Conservation (phyloP, 2,113 vertebrate species). For the Brachypodius melanocephalos region DNA sequence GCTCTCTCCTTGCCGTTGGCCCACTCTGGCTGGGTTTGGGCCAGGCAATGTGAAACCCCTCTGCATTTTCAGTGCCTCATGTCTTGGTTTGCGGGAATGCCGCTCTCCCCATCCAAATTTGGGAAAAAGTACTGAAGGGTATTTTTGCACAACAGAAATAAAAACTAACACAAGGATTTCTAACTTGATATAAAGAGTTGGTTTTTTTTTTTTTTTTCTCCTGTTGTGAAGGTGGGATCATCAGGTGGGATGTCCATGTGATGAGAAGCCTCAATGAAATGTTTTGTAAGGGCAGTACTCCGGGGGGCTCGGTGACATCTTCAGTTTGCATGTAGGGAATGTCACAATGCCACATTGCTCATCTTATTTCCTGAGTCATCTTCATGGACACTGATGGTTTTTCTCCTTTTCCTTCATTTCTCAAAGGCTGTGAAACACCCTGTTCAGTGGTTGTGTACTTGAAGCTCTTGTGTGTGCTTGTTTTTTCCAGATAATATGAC, state of each 20-base stretch:
- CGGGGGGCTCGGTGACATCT: fast-evolving
- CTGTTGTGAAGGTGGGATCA: not conserved
- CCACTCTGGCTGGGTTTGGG: not conserved
- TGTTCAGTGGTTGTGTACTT: not conserved
- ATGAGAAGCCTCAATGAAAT: not conserved
- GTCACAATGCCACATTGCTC: not conserved
- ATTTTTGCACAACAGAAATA: not conserved
- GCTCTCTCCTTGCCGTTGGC: not conserved
- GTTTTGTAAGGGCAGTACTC: not conserved
- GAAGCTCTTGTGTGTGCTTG: not conserved
- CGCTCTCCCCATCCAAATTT: fast-evolving
- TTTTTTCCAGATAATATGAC: not conserved
- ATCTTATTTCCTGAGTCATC: not conserved
- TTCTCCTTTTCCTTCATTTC: not conserved
- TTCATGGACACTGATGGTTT: not conserved
- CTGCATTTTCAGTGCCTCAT: not conserved
- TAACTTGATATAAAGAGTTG: not conserved
- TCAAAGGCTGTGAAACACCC: not conserved
- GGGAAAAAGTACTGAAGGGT: not conserved
- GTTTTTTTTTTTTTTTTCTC: not conserved
- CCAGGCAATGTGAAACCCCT: conserved; percentile 32
- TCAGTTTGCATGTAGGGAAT: not conserved
- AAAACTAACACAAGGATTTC: not conserved
- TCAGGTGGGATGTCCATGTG: not conserved
- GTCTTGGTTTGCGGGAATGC: not conserved